A percentile compares a stretch with the other conserved stretches of the same genome.
Conservation (phyloP, 1,140 invertebrate species). For the Schlechtendalia chinensis region DNA sequence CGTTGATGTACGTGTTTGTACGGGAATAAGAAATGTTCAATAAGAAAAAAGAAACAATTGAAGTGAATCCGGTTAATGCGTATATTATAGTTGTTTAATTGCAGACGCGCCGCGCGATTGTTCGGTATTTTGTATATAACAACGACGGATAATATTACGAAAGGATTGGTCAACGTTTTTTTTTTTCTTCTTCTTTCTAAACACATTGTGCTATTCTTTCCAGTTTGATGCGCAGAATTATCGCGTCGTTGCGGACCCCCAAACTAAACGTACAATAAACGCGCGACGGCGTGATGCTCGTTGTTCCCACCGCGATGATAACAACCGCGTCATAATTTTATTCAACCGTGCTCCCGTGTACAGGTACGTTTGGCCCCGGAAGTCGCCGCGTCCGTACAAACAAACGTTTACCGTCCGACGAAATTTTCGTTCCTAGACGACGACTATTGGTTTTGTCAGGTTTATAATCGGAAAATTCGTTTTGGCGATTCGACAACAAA, state of each 20-base stretch:
- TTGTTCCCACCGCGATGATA: no score
- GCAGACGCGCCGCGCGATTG: neutral
- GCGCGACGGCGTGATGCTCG: neutral
- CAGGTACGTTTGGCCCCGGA: neutral
- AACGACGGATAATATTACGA: neutral
- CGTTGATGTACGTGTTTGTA: no score
- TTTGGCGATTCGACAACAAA: no score
- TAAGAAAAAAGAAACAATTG: no score
- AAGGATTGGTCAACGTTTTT: neutral
- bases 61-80: no score
- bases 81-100: neutral
- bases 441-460: neutral
- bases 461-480: no score
- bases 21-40: no score
- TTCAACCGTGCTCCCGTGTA: neutral
- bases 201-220: conserved; percentile 21
- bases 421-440: conserved; percentile 19
- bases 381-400: neutral
- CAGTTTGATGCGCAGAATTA: conserved; percentile 26
- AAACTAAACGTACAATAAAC: neutral
- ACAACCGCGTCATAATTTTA: no score
- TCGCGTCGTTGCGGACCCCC: neutral
- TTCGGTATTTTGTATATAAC: neutral
- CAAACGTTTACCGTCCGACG: no score
- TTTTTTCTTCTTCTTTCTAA: neutral